These are phyloP conservation scores for Temnothorax longispinosus DNA, from an alignment of 1,140 invertebrate genomes.

Conservation along the genomic window DNA sequence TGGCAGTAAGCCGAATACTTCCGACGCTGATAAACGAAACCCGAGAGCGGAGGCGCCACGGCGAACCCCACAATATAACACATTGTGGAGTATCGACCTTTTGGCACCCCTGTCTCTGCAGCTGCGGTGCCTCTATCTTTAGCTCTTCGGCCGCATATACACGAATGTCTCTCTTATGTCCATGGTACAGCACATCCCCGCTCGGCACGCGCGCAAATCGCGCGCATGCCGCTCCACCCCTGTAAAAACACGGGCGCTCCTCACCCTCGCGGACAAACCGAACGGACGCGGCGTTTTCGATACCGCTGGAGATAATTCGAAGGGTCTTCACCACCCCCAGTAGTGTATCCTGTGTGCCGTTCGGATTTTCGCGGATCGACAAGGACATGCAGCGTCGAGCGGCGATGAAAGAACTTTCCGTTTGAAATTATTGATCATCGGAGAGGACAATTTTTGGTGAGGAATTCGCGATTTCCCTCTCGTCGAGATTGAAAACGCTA, in stretches of 20 bases:
- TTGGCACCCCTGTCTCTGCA: constrained; percentile 78
- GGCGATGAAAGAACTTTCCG: neutral
- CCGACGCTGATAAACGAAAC: constrained; percentile 36
- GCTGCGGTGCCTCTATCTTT: constrained; percentile 82
- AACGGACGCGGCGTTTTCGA: constrained; percentile 18
- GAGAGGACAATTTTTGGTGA: neutral
- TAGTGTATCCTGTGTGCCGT: neutral
- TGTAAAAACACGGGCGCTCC: constrained; percentile 24
- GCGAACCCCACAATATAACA: constrained; percentile 64
- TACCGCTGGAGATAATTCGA: constrained; percentile 20
- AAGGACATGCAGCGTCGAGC: neutral
- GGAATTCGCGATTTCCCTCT: neutral
- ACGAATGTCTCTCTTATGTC: constrained; percentile 44
- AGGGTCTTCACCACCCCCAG: neutral
- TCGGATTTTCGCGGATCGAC: constrained; percentile 10
- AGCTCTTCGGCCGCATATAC: constrained; percentile 67
- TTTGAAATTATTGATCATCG: constrained; percentile 33
- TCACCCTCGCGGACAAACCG: neutral
- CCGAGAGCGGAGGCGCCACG: constrained; percentile 39
- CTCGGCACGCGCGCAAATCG: constrained; percentile 21
- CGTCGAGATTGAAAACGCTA: neutral
- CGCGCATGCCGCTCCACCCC: constrained; percentile 18
- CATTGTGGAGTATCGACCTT: constrained; percentile 80
- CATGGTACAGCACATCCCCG: constrained; percentile 25
- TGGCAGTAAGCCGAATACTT: constrained; percentile 11